phyloP scores from a whole-genome alignment of 53 echinoderm and acorn worm genomes.

The Holothuria leucospilota region DNA sequence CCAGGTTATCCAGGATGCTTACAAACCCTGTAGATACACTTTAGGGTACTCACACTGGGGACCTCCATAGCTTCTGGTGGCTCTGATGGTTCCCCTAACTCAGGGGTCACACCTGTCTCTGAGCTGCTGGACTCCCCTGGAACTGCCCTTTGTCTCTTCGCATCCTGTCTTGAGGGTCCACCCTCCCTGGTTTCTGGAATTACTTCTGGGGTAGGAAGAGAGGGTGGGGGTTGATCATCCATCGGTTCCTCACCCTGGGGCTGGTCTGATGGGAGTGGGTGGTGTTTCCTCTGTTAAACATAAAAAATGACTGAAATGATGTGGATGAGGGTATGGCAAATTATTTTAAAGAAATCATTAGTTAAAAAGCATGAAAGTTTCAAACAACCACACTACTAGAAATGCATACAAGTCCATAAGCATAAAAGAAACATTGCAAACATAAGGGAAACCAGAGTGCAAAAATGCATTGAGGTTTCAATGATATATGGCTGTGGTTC shows the following conservation, averaged over 20 bases:
- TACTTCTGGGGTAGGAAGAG: background rate
- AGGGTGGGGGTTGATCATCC: constrained; percentile 14
- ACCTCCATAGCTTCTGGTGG: constrained; percentile 46
- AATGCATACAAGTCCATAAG: too few species aligned
- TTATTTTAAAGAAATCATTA: too few species aligned
- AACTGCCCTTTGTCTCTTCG: background rate
- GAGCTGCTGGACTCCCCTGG: constrained; percentile 70
- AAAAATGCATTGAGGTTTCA: too few species aligned
- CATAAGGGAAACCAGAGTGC: too few species aligned
- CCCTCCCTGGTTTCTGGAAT: constrained; percentile 15
- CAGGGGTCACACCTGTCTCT: constrained; percentile 46
- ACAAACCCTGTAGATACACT: too few species aligned
- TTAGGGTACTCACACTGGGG: constrained; percentile 56
- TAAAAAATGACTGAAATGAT: too few species aligned
- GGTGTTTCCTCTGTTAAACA: constrained; percentile 22
- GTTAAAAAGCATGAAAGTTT: background rate
- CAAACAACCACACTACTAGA: background rate
- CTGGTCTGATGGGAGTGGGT: constrained; percentile 2
- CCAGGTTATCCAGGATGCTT: too few species aligned
- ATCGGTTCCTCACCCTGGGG: constrained; percentile 1
- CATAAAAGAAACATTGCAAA: too few species aligned
- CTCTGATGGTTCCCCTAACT: constrained; percentile 56
- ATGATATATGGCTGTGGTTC: too few species aligned
- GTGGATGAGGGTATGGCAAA: too few species aligned
- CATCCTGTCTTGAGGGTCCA: constrained; percentile 23